A percentile compares a stretch with the other conserved stretches of the same genome.
phyloP scores from a whole-genome alignment of 2,888 invertebrate species.

The Microchrysa polita region DNA sequence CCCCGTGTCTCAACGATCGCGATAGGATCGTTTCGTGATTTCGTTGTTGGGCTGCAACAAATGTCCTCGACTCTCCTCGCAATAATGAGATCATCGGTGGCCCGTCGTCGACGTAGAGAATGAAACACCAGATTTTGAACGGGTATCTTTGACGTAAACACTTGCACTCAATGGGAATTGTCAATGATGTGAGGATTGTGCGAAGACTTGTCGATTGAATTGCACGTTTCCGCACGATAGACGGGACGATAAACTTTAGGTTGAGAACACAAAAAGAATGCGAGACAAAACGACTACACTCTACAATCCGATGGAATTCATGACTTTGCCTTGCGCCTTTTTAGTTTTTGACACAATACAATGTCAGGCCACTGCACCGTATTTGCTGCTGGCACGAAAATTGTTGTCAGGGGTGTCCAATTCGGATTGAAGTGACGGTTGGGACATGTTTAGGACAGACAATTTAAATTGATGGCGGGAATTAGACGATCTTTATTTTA shows the following conservation, averaged over 20 bases:
- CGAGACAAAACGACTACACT: conserved; percentile 9
- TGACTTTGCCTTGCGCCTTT: conserved; percentile 40
- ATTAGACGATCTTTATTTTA: too few relatives aligned
- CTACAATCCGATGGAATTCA: conserved; percentile 33
- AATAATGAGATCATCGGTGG: conserved; percentile 42
- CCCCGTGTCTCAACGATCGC: background rate
- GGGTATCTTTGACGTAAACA: conserved; percentile 23
- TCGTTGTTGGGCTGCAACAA: background rate
- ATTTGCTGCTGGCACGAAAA: conserved; percentile 4
- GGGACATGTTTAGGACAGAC: background rate
- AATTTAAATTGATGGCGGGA: too few relatives aligned
- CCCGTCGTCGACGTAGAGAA: conserved; percentile 32
- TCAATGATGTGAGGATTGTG: background rate
- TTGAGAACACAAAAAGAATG: conserved; percentile 16
- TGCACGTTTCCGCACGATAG: background rate
- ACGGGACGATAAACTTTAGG: background rate
- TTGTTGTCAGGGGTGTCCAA: conserved; percentile 9
- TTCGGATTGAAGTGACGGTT: background rate
- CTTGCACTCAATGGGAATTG: background rate
- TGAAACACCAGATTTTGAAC: conserved; percentile 7
- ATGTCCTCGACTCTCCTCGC: conserved; percentile 42
- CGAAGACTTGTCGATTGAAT: background rate
- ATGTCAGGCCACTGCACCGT: conserved; percentile 24
- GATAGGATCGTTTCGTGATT: background rate
- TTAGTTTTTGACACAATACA: conserved; percentile 39